These are phyloP conservation scores for Troides oblongomaculatus DNA, from an alignment of 2,888 invertebrate species.

Conservation along the genomic window DNA sequence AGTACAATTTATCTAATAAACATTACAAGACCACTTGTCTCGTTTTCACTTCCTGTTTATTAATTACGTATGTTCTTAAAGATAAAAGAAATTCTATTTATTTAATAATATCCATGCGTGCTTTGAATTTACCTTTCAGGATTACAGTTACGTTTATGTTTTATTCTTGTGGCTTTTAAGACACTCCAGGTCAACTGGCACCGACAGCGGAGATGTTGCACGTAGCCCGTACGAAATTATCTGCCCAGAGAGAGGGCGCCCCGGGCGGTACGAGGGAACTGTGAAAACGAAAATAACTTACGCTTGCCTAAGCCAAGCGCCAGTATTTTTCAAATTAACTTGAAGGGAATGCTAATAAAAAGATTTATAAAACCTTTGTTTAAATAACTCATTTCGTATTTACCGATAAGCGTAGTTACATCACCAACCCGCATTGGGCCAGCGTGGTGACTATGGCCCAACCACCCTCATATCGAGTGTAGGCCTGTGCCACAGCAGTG, in stretches of 20 bases:
- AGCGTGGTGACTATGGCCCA: too few relatives aligned
- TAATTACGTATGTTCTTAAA: too few relatives aligned
- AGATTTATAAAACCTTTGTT: background rate
- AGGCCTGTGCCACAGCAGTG: too few relatives aligned
- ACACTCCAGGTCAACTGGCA: slow-evolving; percentile 55
- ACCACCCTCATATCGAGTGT: too few relatives aligned
- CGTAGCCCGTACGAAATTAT: slow-evolving; percentile 70
- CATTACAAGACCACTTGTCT: slow-evolving; percentile 33
- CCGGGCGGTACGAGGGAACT: slow-evolving; percentile 59
- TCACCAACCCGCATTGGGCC: too few relatives aligned
- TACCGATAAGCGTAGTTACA: background rate
- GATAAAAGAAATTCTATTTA: background rate
- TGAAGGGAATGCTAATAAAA: slow-evolving; percentile 38
- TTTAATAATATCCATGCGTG: slow-evolving; percentile 6
- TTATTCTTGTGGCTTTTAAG: slow-evolving; percentile 47
- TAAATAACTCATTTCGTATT: background rate
- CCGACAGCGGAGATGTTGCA: slow-evolving; percentile 59
- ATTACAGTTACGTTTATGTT: slow-evolving; percentile 35
- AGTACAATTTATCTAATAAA: slow-evolving; percentile 59
- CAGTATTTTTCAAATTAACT: slow-evolving; percentile 56
- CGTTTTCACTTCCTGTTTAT: too few relatives aligned
- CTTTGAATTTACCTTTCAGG: slow-evolving; percentile 4
- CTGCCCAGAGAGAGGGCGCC: slow-evolving; percentile 61
- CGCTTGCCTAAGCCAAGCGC: slow-evolving; percentile 58
- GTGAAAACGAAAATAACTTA: slow-evolving; percentile 71